Conservation (phyloP, 2,888 invertebrate species). For the Hermodice carunculata region DNA sequence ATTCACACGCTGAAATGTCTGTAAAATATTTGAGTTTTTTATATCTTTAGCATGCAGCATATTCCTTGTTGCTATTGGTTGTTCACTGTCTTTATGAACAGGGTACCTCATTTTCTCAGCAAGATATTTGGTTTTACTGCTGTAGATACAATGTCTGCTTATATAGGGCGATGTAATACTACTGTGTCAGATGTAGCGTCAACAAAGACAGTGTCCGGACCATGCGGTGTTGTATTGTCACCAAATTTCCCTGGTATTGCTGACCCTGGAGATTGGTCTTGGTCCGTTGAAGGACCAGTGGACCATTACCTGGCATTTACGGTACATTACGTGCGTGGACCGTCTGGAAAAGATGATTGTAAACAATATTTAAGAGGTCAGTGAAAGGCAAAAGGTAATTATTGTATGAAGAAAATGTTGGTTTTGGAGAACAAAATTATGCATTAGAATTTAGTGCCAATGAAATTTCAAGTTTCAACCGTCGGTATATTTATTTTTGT, state of each 20-base stretch:
- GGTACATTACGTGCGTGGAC: slow-evolving; percentile 36
- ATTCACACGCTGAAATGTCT: no score
- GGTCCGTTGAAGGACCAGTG: slow-evolving; percentile 27
- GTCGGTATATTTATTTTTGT: no score
- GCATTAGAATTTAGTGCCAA: no score
- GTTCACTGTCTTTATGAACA: no score
- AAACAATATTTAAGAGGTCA: slow-evolving; percentile 16
- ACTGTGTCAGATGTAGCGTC: slow-evolving; percentile 2
- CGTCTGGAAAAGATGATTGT: slow-evolving; percentile 9
- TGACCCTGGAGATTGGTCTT: slow-evolving; percentile 31
- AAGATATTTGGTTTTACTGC: not conserved
- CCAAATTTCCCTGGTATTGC: slow-evolving; percentile 36
- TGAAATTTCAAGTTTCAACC: no score
- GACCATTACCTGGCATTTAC: slow-evolving; percentile 21
- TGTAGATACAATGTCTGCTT: not conserved
- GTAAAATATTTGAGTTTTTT: no score
- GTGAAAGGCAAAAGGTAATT: no score
- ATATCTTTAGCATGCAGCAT: no score
- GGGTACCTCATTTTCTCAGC: not conserved
- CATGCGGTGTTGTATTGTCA: slow-evolving; percentile 39
- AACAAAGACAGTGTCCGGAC: not conserved
- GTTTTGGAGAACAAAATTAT: no score
- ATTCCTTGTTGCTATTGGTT: no score
- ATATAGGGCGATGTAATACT: not conserved
- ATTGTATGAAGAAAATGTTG: no score